Evolutionary conservation across 2,888 invertebrate species (phyloP), one percentile per base, ranked within the genome.

Genomic region (Eupithecia abbreviata): DNA sequence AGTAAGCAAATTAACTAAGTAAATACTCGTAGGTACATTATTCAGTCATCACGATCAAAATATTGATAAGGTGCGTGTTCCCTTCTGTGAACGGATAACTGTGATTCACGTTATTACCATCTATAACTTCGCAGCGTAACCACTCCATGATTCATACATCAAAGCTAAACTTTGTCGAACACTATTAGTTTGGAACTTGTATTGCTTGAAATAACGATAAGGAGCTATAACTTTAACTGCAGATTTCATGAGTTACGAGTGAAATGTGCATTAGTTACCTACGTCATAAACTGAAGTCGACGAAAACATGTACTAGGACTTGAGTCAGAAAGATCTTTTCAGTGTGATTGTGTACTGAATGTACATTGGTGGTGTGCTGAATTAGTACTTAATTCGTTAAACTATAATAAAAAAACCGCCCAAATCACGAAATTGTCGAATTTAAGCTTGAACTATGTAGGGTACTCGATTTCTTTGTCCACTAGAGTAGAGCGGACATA

Each of bases 171-270:
- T 62, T 62, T 9, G 58, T 58, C 30, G 18, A 30, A 62, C 62
- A 30, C n/a, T n/a, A 55, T 30, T 62, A 62, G 62, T 62, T 62
- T 62, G 10, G 12, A 62, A 62, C 62, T 30, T 62, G 10, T 30
- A 62, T 62, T 62, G 62, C 62, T 30, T 62, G 18, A 62, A 58
- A 62, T 62, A 62, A 18, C 62, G 62, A 62, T 62, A 62, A 62
- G 30, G 62, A 12, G 62, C 30, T 58, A 58, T 58, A 62, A 30
- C 62, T 62, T 62, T 30, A 62, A 30, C 62, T 30, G 30, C 62
- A 62, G 2, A 62, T 62, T 62, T 62, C 18, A 62, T 30, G 62
- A 62, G 30, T 30, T 30, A 30, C 30, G 12, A 4, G 10, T 18
- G 30, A 30, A 30, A 30, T 30, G 30, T 30, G 30, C 30, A 30